A percentile compares a stretch with the other conserved stretches of the same genome.
Evolutionary conservation across 2,797 vertebrate species (phyloP).

Genomic region (Acrossocheilus wenchowensis): DNA sequence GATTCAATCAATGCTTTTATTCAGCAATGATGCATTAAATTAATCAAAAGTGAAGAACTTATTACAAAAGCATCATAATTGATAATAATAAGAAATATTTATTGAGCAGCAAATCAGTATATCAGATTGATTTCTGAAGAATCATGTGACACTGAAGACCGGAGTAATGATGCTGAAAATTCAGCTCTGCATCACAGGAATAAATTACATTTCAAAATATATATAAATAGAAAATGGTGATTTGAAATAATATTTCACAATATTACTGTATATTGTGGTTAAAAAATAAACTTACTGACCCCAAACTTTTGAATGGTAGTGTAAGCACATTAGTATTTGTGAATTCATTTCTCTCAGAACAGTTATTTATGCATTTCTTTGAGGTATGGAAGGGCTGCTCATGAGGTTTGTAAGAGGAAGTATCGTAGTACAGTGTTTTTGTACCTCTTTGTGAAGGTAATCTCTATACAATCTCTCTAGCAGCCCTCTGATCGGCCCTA

Average conservation of each 20-base stretch:
- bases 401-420: not conserved
- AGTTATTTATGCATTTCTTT: not conserved
- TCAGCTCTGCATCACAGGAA: not conserved
- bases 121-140: not conserved
- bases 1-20: not conserved
- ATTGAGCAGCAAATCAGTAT: not conserved
- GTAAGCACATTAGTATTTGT: not conserved
- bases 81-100: not conserved
- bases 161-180: not conserved
- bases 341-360: not conserved
- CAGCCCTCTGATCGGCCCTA: not conserved
- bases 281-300: not conserved
- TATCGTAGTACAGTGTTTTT: not conserved
- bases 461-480: conserved; percentile 1
- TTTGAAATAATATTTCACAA: not conserved
- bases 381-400: not conserved
- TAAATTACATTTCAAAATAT: not conserved
- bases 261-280: not conserved
- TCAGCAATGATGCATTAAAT: no score
- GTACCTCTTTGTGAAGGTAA: not conserved
- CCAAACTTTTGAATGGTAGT: not conserved
- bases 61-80: not conserved
- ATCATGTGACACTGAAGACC: not conserved
- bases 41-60: not conserved
- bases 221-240: not conserved